A percentile compares a stretch with the other conserved stretches of the same genome.
Conservation (phyloP, 23 tunicate genomes). For the Styela clava region DNA sequence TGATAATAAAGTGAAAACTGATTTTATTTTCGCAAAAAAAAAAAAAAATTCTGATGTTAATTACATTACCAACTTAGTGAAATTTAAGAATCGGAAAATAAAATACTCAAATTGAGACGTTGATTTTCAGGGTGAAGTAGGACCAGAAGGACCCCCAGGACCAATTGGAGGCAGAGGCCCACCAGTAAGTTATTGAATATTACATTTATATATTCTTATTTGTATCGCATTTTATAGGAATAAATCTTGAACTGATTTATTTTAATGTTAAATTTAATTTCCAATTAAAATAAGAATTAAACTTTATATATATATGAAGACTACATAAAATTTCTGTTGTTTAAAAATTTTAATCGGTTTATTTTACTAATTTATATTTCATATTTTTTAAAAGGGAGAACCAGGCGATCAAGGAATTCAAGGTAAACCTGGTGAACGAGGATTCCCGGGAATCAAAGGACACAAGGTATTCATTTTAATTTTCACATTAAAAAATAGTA, state of each 20-base stretch:
- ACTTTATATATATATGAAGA: too few species aligned
- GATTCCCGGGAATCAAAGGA: slow-evolving; percentile 79
- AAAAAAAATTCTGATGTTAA: too few species aligned
- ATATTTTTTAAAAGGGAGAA: slow-evolving; percentile 41
- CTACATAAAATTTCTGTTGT: too few species aligned
- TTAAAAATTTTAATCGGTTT: too few species aligned
- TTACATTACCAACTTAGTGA: too few species aligned
- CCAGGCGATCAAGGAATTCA: slow-evolving; percentile 60
- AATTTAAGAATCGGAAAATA: too few species aligned
- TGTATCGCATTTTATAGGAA: background rate
- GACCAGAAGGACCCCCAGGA: slow-evolving; percentile 51
- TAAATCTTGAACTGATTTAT: too few species aligned
- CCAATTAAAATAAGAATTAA: too few species aligned
- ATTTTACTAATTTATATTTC: background rate
- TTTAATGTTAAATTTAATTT: too few species aligned
- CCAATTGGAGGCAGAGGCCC: slow-evolving; percentile 55
- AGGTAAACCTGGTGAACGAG: slow-evolving; percentile 69
- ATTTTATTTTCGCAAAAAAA: too few species aligned
- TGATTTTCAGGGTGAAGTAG: slow-evolving; percentile 6
- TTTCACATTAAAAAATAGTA: background rate
- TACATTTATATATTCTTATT: background rate
- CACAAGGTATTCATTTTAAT: slow-evolving; percentile 60
- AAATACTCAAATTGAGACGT: too few species aligned
- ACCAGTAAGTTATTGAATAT: slow-evolving; percentile 36
- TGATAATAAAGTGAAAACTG: too few species aligned